phyloP scores from a whole-genome alignment of 2,888 invertebrate genomes.

The Suillia variegata region DNA sequence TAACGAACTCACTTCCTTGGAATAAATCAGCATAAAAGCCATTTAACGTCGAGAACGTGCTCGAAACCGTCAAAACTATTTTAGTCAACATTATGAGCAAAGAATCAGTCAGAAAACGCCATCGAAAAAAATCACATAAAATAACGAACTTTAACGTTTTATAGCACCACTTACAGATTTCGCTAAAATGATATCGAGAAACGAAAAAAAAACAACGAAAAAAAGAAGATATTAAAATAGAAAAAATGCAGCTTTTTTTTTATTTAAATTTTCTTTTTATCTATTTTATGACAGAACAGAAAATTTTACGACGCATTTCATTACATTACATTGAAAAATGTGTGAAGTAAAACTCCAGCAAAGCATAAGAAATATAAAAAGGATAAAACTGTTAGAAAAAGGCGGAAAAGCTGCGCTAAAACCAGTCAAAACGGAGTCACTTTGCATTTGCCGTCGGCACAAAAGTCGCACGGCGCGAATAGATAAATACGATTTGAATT shows the following conservation, averaged over 20 bases:
- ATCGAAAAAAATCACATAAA: not conserved
- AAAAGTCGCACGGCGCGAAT: too few species aligned
- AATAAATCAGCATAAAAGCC: too few species aligned
- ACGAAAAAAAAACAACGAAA: not conserved
- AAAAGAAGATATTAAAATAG: not conserved
- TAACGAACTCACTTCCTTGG: too few species aligned
- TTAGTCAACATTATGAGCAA: too few species aligned
- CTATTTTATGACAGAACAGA: not conserved
- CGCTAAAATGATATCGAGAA: constrained; percentile 27
- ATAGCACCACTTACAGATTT: constrained; percentile 33
- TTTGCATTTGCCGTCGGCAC: constrained; percentile 1
- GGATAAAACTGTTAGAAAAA: too few species aligned
- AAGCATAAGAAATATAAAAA: not conserved
- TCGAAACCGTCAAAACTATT: too few species aligned
- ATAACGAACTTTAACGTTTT: constrained; percentile 23
- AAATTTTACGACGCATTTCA: constrained; percentile 5
- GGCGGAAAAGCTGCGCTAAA: not conserved
- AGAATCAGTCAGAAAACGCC: too few species aligned
- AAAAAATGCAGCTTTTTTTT: constrained; percentile 3
- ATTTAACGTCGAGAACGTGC: too few species aligned
- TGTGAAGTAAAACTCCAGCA: not conserved
- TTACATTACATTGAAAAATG: not conserved
- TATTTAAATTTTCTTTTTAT: constrained; percentile 7
- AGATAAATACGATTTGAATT: too few species aligned
- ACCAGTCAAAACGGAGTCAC: not conserved